Percentiles rank a stretch among this genome's conserved stretches.
Conservation (phyloP, 2,113 vertebrate genomes). For the Mus musculus region GRCm39 chr13:40545001-40545500, state of each 20-base stretch:
- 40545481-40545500: background rate
- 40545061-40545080: background rate
- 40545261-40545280: too few species aligned
- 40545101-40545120: background rate
- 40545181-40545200: background rate
- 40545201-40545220: background rate
- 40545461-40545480: background rate
- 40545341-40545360: background rate
- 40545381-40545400: background rate
- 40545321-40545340: background rate
- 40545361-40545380: background rate
- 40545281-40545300: too few species aligned
- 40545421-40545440: conserved; percentile 10
- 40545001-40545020: background rate
- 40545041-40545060: background rate
- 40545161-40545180: background rate
- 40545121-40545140: background rate
- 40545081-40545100: background rate
- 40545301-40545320: too few species aligned
- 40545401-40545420: background rate
- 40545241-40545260: background rate
- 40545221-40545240: background rate
- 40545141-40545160: background rate
- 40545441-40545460: background rate
- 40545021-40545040: background rate